Percentiles rank a stretch among this genome's conserved stretches.
Evolutionary conservation across 2,113 vertebrate genomes (phyloP).

Genomic region (Larimichthys crocea): DNA sequence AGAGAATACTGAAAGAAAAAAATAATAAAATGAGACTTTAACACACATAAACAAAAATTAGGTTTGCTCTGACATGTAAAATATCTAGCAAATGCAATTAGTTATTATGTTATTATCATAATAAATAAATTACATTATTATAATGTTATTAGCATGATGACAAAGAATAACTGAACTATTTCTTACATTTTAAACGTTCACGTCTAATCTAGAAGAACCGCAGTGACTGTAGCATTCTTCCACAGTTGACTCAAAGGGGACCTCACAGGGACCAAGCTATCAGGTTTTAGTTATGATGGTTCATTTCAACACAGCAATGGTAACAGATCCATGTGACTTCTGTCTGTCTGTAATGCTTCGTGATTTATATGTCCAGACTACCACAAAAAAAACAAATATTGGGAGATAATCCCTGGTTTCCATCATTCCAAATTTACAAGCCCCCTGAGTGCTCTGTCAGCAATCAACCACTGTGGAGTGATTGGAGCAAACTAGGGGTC

Average conservation of each 20-base stretch:
- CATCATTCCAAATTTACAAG: no score
- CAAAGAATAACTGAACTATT: no score
- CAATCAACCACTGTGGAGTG: constrained; percentile 20
- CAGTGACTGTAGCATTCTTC: neutral
- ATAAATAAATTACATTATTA: no score
- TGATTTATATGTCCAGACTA: neutral
- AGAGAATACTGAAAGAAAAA: constrained; percentile 89
- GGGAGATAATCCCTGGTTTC: neutral
- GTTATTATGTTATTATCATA: neutral
- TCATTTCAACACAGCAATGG: neutral
- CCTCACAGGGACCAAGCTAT: neutral
- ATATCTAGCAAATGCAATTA: neutral
- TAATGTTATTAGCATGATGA: no score
- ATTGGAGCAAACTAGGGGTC: neutral
- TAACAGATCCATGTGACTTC: neutral
- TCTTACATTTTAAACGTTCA: no score
- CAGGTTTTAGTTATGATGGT: neutral
- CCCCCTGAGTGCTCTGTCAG: neutral
- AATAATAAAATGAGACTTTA: neutral
- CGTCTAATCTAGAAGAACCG: neutral
- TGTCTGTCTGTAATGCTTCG: neutral
- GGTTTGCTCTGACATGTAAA: no score
- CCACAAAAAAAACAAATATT: constrained; percentile 2
- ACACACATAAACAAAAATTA: neutral
- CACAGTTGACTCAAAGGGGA: neutral